phyloP scores from a whole-genome alignment of 2,113 vertebrate genomes.

The Toxotes chatareus region DNA sequence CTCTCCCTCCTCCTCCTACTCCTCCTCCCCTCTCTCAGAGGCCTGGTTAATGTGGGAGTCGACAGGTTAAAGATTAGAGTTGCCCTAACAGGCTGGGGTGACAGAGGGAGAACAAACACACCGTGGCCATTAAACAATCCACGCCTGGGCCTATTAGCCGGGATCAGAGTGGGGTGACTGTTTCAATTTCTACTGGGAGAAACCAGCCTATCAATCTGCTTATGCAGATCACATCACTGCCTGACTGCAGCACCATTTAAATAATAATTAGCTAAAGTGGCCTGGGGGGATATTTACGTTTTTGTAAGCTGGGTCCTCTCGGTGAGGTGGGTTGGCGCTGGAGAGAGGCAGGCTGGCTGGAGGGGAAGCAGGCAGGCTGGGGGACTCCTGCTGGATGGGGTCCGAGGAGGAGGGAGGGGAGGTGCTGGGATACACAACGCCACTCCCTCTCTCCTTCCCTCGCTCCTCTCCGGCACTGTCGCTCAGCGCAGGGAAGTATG shows the following conservation, averaged over 20 bases:
- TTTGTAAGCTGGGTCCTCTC: slow-evolving; percentile 93
- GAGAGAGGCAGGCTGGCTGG: slow-evolving; percentile 82
- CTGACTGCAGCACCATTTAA: slow-evolving; percentile 86
- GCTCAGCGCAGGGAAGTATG: slow-evolving; percentile 79
- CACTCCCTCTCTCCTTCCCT: slow-evolving; percentile 80
- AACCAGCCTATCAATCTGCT: slow-evolving; percentile 82
- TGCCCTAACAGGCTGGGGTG: slow-evolving; percentile 83
- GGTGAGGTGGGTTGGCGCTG: slow-evolving; percentile 84
- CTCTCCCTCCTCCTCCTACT: slow-evolving; percentile 13
- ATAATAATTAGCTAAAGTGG: slow-evolving; percentile 87
- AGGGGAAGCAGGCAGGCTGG: slow-evolving; percentile 80
- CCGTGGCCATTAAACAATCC: slow-evolving; percentile 84
- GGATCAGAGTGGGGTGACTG: slow-evolving; percentile 86
- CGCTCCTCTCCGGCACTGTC: slow-evolving; percentile 81
- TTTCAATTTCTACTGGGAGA: slow-evolving; percentile 88
- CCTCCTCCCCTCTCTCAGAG: slow-evolving; percentile 43
- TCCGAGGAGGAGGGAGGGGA: slow-evolving; percentile 82
- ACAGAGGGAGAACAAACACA: slow-evolving; percentile 82
- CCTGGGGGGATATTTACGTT: slow-evolving; percentile 94
- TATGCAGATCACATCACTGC: slow-evolving; percentile 86
- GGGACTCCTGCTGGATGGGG: slow-evolving; percentile 83
- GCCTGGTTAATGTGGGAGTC: slow-evolving; percentile 80
- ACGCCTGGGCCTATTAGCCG: slow-evolving; percentile 82
- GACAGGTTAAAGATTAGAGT: slow-evolving; percentile 85
- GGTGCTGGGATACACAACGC: slow-evolving; percentile 72